These are phyloP conservation scores for Hemicentrotus pulcherrimus DNA, from an alignment of 35 echinoderm and acorn worm species.

Conservation along the genomic window DNA sequence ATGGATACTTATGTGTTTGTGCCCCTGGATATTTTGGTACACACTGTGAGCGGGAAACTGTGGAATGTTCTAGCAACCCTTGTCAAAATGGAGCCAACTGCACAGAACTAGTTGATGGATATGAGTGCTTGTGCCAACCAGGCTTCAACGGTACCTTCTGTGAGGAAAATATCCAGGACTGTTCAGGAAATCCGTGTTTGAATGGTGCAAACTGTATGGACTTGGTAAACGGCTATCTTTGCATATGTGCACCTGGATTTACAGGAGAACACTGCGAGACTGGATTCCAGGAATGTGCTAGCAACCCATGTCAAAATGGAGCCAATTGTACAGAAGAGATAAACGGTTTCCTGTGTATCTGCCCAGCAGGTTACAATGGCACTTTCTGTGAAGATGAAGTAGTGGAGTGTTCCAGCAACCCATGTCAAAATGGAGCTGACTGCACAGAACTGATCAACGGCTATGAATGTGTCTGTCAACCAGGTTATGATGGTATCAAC, in stretches of 20 bases:
- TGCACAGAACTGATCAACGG: constrained; percentile 63
- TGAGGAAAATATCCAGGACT: constrained; percentile 13
- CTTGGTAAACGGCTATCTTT: constrained; percentile 16
- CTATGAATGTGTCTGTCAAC: constrained; percentile 57
- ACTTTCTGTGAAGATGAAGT: constrained; percentile 71
- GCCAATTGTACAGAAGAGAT: constrained; percentile 56
- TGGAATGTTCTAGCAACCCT: constrained; percentile 47
- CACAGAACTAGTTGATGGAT: constrained; percentile 41
- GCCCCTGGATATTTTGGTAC: constrained; percentile 46
- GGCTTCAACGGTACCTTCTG: constrained; percentile 21
- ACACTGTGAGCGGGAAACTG: constrained; percentile 68
- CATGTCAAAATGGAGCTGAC: constrained; percentile 57
- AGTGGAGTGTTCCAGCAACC: constrained; percentile 71
- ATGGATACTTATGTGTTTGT: constrained; percentile 63
- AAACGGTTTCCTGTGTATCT: constrained; percentile 54
- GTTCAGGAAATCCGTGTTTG: constrained; percentile 51
- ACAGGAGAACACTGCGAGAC: constrained; percentile 46
- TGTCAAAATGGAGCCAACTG: constrained; percentile 70
- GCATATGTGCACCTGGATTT: constrained; percentile 54
- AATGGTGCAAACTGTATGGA: constrained; percentile 62
- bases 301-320: constrained; percentile 67
- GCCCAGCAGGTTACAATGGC: constrained; percentile 57
- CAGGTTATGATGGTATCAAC: constrained; percentile 60
- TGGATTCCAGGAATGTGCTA: constrained; percentile 35
- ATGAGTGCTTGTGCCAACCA: constrained; percentile 6